phyloP scores from a whole-genome alignment of 1,140 invertebrate species.

The Bombus huntii region DNA sequence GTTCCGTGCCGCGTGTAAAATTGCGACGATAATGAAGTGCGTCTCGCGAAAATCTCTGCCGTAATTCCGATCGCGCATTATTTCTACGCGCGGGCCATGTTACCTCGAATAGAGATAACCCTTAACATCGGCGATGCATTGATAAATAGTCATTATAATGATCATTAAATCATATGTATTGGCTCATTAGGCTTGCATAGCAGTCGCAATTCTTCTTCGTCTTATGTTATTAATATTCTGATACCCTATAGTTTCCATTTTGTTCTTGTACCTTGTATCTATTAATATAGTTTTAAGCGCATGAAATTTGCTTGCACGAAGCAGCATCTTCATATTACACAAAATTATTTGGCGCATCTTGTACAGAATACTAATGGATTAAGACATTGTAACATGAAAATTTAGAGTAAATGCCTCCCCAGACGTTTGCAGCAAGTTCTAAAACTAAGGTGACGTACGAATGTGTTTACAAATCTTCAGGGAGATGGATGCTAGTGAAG shows the following conservation, averaged over 20 bases:
- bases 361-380: not conserved
- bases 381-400: not conserved
- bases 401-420: too few relatives aligned
- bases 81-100: not conserved
- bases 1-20: slow-evolving; percentile 67
- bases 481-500: not conserved
- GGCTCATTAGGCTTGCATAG: too few relatives aligned
- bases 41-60: slow-evolving; percentile 60
- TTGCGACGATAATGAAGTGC: slow-evolving; percentile 62
- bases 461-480: not conserved
- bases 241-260: too few relatives aligned
- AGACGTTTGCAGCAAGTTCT: too few relatives aligned
- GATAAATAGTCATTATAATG: too few relatives aligned
- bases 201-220: too few relatives aligned
- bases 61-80: slow-evolving; percentile 21
- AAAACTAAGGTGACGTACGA: too few relatives aligned
- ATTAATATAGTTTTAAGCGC: too few relatives aligned
- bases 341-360: not conserved
- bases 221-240: too few relatives aligned
- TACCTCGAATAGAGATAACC: not conserved
- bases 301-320: not conserved
- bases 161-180: too few relatives aligned
- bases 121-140: too few relatives aligned
- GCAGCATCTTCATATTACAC: not conserved
- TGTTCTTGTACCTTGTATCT: too few relatives aligned